Evolutionary conservation across 2,113 vertebrate species (phyloP).

Genomic region (Myotis yumanensis): DNA sequence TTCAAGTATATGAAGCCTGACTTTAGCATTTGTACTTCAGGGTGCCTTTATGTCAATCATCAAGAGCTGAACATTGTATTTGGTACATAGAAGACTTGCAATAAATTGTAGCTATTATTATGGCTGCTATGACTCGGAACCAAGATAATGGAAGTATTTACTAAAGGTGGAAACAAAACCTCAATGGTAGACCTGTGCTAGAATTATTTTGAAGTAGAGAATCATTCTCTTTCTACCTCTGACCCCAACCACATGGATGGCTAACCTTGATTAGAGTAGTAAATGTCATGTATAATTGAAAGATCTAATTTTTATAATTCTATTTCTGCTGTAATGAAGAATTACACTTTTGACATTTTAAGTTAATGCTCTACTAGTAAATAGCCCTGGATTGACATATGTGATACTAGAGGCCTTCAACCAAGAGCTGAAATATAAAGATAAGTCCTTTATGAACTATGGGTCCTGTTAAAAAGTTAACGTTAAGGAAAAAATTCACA

Average conservation of each 20-base stretch:
- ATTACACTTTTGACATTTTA: conserved; percentile 78
- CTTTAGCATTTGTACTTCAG: not conserved
- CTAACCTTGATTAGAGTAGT: conserved; percentile 62
- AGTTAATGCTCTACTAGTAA: conserved; percentile 42
- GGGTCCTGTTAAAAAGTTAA: conserved; percentile 25
- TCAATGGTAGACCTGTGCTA: not conserved
- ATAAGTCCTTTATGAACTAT: conserved; percentile 45
- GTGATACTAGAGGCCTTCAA: conserved; percentile 34
- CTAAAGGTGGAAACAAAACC: not conserved
- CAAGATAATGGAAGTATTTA: not conserved
- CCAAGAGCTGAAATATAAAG: conserved; percentile 40
- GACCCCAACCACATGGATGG: conserved; percentile 41
- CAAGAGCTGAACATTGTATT: not conserved
- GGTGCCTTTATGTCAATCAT: not conserved
- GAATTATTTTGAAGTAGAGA: conserved; percentile 40
- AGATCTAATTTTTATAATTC: conserved; percentile 74
- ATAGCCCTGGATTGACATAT: conserved; percentile 65
- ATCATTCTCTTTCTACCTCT: conserved; percentile 31
- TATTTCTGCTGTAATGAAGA: conserved; percentile 65
- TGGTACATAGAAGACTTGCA: not conserved
- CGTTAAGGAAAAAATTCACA: conserved; percentile 39
- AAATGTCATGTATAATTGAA: conserved; percentile 77
- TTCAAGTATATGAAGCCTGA: not conserved
- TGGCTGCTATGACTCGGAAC: not conserved
- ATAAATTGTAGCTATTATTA: not conserved